Evolutionary conservation across 2,113 vertebrate species (phyloP).

Genomic region (Aphelocoma coerulescens): DNA sequence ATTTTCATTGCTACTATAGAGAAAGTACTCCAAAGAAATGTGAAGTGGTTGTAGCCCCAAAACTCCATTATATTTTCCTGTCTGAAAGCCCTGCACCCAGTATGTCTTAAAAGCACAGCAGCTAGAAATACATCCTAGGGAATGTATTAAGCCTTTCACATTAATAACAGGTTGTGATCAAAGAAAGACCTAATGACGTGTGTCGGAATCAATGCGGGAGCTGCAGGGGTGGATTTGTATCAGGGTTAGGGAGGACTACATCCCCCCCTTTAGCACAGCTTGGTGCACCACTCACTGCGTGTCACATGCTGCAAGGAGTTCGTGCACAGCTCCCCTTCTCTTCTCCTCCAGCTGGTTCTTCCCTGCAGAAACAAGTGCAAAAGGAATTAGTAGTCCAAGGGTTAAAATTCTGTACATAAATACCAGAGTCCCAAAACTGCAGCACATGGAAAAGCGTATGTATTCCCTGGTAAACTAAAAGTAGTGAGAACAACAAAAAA

Average conservation of each 20-base stretch:
- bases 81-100: not conserved
- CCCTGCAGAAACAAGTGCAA: not conserved
- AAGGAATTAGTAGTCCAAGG: not conserved
- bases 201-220: not conserved
- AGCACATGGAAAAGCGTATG: not conserved
- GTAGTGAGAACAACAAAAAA: not conserved
- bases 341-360: not conserved
- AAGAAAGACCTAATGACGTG: not conserved
- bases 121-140: not conserved
- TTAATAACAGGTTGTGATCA: constrained; percentile 31
- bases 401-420: not conserved
- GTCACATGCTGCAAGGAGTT: not conserved
- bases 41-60: not conserved
- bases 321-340: not conserved
- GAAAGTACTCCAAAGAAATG: not conserved
- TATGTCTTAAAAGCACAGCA: not conserved
- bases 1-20: not conserved
- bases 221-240: constrained; percentile 7
- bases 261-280: not conserved
- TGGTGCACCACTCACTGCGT: accelerated
- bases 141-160: not conserved
- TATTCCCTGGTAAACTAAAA: not conserved
- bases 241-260: not conserved
- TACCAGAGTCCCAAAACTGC: accelerated
- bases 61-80: not conserved